Conservation (phyloP, 1,140 invertebrate genomes). For the Caenorhabditis tropicalis region DNA sequence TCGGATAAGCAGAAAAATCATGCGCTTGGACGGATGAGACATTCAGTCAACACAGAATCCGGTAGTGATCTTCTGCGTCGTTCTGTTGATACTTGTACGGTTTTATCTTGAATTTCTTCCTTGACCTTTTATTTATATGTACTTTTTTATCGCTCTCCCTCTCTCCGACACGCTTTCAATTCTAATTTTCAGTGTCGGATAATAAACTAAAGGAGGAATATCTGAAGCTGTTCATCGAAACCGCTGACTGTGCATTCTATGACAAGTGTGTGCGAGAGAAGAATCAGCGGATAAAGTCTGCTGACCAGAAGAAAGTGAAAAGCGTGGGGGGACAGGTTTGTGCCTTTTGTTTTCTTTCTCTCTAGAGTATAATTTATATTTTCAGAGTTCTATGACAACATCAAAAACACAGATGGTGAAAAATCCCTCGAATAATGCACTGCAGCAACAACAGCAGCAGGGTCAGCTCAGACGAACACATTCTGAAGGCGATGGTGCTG, state of each 20-base stretch:
- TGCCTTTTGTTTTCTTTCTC: neutral
- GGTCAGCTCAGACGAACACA: slow-evolving; percentile 9
- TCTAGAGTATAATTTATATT: neutral
- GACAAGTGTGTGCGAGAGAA: neutral
- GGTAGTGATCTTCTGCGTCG: neutral
- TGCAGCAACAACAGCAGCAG: neutral
- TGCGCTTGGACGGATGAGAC: neutral
- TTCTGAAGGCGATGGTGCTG: neutral
- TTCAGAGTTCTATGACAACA: neutral
- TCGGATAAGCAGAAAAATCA: slow-evolving; percentile 1
- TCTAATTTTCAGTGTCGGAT: neutral
- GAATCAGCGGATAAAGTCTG: neutral
- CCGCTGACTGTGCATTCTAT: slow-evolving; percentile 14
- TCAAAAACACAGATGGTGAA: neutral
- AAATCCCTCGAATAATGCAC: neutral
- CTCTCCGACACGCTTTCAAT: neutral
- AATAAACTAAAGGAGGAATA: neutral
- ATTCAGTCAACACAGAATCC: neutral
- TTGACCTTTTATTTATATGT: neutral
- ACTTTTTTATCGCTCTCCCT: neutral
- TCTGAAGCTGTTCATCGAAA: neutral
- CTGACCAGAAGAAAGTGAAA: neutral
- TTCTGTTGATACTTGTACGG: neutral
- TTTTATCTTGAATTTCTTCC: neutral
- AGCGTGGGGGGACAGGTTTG: neutral